Conservation (phyloP, 1,140 invertebrate genomes). For the Branchinecta lindahli region DNA sequence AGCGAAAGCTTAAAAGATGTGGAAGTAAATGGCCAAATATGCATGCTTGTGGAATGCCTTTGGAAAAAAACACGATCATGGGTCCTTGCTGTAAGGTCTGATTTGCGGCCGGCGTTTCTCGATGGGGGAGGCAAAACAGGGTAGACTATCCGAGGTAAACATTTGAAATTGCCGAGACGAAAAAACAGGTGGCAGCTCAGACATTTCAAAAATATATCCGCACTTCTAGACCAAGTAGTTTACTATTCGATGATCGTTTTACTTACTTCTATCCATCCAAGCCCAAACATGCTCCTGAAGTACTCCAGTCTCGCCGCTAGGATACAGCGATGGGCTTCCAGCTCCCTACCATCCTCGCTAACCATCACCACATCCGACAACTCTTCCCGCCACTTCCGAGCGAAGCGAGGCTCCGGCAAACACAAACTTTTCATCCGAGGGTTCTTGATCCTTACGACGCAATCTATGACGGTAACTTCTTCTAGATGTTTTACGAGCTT, state of each 20-base stretch:
- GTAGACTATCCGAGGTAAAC: too few relatives aligned
- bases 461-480: slow-evolving; percentile 17
- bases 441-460: slow-evolving; percentile 16
- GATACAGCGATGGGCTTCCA: slow-evolving; percentile 54
- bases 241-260: neutral
- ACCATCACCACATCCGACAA: slow-evolving; percentile 44
- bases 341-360: slow-evolving; percentile 39
- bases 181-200: too few relatives aligned
- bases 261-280: slow-evolving; percentile 49
- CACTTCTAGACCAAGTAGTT: too few relatives aligned
- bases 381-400: slow-evolving; percentile 33
- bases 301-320: slow-evolving; percentile 52
- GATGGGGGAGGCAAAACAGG: too few relatives aligned
- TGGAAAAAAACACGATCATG: too few relatives aligned
- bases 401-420: slow-evolving; percentile 18
- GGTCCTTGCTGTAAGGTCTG: too few relatives aligned
- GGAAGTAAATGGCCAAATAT: too few relatives aligned
- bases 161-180: too few relatives aligned
- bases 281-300: slow-evolving; percentile 53
- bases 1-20: too few relatives aligned
- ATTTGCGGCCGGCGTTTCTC: too few relatives aligned
- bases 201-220: too few relatives aligned
- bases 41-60: too few relatives aligned
- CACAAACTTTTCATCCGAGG: neutral
- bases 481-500: slow-evolving; percentile 29